Base-by-base conservation (phyloP, 2,797 vertebrate genomes). In the Ptychadena robeensis region DNA sequence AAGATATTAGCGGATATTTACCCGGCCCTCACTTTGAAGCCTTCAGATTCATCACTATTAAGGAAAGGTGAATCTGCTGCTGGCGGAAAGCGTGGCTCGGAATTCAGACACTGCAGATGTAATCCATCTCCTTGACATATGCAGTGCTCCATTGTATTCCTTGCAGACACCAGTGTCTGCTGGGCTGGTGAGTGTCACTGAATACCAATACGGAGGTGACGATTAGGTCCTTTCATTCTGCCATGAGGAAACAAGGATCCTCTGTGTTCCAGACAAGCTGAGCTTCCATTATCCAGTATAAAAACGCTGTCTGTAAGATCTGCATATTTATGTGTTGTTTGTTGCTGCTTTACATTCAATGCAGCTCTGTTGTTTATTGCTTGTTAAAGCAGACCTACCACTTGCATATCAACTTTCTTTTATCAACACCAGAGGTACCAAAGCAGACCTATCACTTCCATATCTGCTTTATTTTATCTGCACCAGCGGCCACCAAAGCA, bases 51-150 rank as follows among this genome's bases (percentile, higher is more conserved):
- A 84, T 82, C 85, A 87, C 86, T 86, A 85, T 88, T 0, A 48
- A 90, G 88, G 89, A 90, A 85, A 91, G 86, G 81, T 87, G 88
- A 88, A 87, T 84, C 79, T 81, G 86, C 67, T 88, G 87, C 89
- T 89, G 74, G 4, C 35, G 44, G 73, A 89, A 53, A 87, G 82
- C 90, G 79, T 90, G 85, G 88, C 88, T 78, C 86, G 90, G 93
- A 93, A 95, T 91, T 89, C 93, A 96, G 92, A 93, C 93, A 91
- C 94, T 96, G 95, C 95, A 93, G 95, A 94, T 96, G 94, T 93
- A 95, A 97, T 98, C 96, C 96, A 97, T 98, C 97, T 97, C 95
- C 89, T 94, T 98, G 96, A 97, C 96, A 97, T 93, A 91, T 87
- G 92, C 94, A 92, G 92, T 90, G 89, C 93, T 92, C 96, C 96